Conservation (phyloP, 2,888 invertebrate genomes). For the Marronus borbonicus region DNA sequence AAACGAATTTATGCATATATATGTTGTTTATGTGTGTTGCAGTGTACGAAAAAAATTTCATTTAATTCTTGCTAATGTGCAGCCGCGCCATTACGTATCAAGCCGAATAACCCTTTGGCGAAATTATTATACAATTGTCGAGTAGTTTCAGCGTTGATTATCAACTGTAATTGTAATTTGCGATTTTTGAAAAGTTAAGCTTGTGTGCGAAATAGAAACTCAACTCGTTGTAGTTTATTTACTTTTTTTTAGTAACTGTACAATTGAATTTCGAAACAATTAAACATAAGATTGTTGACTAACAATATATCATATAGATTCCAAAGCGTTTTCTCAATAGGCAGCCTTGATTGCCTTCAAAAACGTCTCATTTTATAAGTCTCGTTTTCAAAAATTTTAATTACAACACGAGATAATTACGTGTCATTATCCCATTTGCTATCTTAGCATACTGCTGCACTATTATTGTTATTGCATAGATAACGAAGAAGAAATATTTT, state of each 20-base stretch:
- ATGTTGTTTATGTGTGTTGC: constrained; percentile 1
- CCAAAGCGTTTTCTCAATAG: neutral
- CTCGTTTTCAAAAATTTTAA: constrained; percentile 6
- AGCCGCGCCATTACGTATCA: neutral
- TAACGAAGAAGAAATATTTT: no score
- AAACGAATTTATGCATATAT: constrained; percentile 25
- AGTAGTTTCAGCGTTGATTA: neutral
- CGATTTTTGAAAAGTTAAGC: neutral
- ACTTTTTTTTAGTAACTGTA: neutral
- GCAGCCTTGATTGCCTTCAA: neutral
- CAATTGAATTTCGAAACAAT: constrained; percentile 25
- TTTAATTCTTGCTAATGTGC: constrained; percentile 14
- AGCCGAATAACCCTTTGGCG: constrained; percentile 19
- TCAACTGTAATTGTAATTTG: neutral
- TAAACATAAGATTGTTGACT: neutral
- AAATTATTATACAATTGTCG: constrained; percentile 10
- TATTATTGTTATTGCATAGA: no score
- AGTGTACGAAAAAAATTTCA: constrained; percentile 20
- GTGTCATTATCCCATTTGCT: neutral
- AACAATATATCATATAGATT: neutral
- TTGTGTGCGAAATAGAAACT: no score
- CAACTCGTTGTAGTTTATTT: neutral
- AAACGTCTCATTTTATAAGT: neutral
- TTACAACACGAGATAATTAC: neutral
- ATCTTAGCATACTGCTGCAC: no score